Percentiles rank a stretch among this genome's conserved stretches.
Evolutionary conservation across 2,113 vertebrate species (phyloP).

Genomic region (Petrocephalus microphthalmus): DNA sequence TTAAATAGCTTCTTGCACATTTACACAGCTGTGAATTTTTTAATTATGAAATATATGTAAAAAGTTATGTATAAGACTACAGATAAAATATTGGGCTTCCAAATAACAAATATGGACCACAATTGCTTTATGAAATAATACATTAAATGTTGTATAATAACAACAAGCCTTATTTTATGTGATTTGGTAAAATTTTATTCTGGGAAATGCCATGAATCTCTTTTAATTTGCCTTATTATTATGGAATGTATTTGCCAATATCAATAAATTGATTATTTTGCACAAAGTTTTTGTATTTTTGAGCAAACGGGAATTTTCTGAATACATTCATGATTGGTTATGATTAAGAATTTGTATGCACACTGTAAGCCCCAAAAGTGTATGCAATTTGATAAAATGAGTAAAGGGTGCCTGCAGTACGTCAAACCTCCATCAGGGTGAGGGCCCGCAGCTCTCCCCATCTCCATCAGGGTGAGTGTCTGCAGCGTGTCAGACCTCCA

Average conservation of each 20-base stretch:
- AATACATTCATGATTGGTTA: not conserved
- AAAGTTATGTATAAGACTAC: not conserved
- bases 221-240: slow-evolving; percentile 35
- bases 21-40: not conserved
- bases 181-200: not conserved
- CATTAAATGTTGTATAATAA: not conserved
- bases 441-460: no score
- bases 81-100: slow-evolving; percentile 13
- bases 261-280: slow-evolving; percentile 14
- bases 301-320: not conserved
- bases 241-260: slow-evolving; percentile 11
- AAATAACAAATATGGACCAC: not conserved
- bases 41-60: not conserved
- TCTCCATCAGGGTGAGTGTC: no score
- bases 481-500: no score
- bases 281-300: not conserved
- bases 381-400: not conserved
- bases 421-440: no score
- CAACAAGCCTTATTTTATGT: not conserved
- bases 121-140: not conserved
- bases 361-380: not conserved
- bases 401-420: no score
- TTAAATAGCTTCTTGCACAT: slow-evolving; percentile 6
- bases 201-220: slow-evolving; percentile 28
- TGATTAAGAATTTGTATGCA: not conserved